A percentile compares a stretch with the other conserved stretches of the same genome.
These are phyloP conservation scores for Plebejus anna DNA, from an alignment of 2,888 invertebrate species.

Conservation along the genomic window DNA sequence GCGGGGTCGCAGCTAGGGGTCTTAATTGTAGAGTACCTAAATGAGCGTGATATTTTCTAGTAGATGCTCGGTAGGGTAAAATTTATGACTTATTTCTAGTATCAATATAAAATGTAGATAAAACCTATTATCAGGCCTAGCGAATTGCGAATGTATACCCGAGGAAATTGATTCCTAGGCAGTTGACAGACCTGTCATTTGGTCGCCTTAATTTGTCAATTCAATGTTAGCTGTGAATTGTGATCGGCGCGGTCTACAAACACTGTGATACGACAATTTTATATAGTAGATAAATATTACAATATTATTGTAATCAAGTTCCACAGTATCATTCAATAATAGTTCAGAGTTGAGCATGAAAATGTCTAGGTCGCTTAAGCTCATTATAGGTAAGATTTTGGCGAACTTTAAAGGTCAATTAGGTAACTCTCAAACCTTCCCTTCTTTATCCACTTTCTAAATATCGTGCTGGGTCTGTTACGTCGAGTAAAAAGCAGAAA, in stretches of 20 bases:
- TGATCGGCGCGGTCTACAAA: too few species aligned
- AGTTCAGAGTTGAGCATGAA: constrained; percentile 3
- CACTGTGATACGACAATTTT: too few species aligned
- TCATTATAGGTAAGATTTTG: background rate
- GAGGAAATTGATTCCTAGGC: too few species aligned
- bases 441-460: background rate
- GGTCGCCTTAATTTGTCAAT: too few species aligned
- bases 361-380: constrained; percentile 14
- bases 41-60: background rate
- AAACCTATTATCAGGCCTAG: too few species aligned
- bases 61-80: background rate
- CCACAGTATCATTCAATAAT: background rate
- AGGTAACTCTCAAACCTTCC: background rate
- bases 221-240: too few species aligned
- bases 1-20: background rate
- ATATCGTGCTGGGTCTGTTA: background rate
- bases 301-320: background rate
- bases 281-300: background rate
- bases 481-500: background rate
- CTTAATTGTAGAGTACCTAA: background rate
- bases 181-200: too few species aligned
- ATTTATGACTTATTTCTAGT: too few species aligned
- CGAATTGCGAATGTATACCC: too few species aligned
- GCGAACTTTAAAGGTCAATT: constrained; percentile 20
- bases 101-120: too few species aligned